These are phyloP conservation scores for Alfaro cultratus DNA, from an alignment of 2,797 vertebrate species.

Conservation along the genomic window DNA sequence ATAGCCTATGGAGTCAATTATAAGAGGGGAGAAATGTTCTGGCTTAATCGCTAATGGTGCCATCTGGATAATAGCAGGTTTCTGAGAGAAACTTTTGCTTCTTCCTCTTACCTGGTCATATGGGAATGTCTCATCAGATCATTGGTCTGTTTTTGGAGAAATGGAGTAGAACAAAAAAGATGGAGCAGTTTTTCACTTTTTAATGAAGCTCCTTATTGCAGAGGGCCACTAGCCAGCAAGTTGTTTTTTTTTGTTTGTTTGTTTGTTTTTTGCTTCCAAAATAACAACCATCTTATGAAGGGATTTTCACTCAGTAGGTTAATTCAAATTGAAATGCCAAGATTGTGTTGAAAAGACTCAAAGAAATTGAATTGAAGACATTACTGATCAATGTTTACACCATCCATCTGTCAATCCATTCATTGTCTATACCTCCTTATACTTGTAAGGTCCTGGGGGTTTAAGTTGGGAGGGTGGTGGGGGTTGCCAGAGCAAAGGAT, in stretches of 20 bases:
- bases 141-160: conserved; percentile 72
- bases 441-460: neutral
- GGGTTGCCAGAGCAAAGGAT: neutral
- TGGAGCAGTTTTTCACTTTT: conserved; percentile 76
- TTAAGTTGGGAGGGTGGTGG: too few species aligned
- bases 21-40: conserved; percentile 85
- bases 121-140: conserved; percentile 79
- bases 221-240: conserved; percentile 20
- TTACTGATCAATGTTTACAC: neutral
- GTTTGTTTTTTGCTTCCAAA: neutral
- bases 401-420: neutral
- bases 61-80: conserved; percentile 88
- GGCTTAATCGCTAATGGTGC: conserved; percentile 86
- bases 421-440: neutral
- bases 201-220: conserved; percentile 72
- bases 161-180: conserved; percentile 76
- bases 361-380: neutral
- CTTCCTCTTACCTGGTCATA: conserved; percentile 85
- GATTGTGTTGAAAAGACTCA: neutral
- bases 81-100: conserved; percentile 80
- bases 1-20: conserved; percentile 90
- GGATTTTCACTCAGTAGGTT: neutral
- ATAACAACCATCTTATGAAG: neutral
- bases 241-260: neutral
- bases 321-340: neutral